Base-by-base conservation (phyloP, 2,113 vertebrate genomes). In the Phyllostomus hastatus region DNA sequence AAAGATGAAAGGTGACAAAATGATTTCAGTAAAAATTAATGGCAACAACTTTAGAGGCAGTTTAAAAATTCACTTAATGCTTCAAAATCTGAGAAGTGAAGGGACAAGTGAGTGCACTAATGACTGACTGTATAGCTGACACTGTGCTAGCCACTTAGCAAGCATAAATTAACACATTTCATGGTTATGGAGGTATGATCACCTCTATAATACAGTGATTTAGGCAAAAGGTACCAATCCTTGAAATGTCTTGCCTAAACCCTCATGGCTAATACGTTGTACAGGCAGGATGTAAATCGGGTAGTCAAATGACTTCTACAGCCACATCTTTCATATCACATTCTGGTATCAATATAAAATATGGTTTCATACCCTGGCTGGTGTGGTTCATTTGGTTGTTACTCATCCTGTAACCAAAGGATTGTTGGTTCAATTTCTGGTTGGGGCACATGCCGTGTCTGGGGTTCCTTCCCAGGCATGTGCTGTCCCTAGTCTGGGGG, bases 21-120 rank as follows among this genome's bases (percentile, higher is more conserved):
- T 88, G 26, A 95, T 79, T 86, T 90, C 94, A 91, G 26, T 78
- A 81, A 95, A 90, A 97, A 91, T 94, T 94, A 95, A 88, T 46
- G 52, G 7, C 46, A 61, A 86, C 81, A 16, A 80, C 31, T 90
- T 92, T 54, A 87, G 11, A 88, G 26, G 43, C 17, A 20, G 10
- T 91, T 97, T 89, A 50, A 95, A 95, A 86, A 76, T 70, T 88
- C 82, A 79, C 38, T 33, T 35, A 92, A 14, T 8, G 24, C 7
- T 64, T 82, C 22, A 69, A 91, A 73, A 24, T 69, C 35, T 50
- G 28, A 90, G 79, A 61, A 81, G 7, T 41, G n/a, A 96, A 15
- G 10, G 9, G 7, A 16, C 10, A 41, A 28, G 48, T 5, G 75
- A 22, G 1, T 15, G 24, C 20, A 14, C 8, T 33, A 38, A 54